Conservation (phyloP, 2,113 vertebrate genomes). For the Gavialis gangeticus region DNA sequence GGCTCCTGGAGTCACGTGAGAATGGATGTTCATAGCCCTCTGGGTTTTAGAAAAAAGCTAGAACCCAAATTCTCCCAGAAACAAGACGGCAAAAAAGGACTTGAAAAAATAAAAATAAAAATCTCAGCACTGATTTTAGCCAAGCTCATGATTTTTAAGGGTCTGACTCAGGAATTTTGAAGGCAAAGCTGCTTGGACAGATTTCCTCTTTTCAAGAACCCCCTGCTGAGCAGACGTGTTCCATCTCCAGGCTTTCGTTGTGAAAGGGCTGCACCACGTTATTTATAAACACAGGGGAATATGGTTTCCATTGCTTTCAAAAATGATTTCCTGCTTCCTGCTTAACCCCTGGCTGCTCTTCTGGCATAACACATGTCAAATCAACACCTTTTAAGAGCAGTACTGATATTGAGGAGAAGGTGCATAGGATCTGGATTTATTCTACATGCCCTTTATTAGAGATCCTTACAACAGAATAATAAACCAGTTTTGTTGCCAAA, state of each 20-base stretch:
- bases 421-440: no score
- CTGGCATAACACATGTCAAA: neutral
- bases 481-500: no score
- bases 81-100: neutral
- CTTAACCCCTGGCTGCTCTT: neutral
- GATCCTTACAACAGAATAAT: neutral
- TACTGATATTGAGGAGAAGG: neutral
- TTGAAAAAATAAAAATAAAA: neutral
- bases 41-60: neutral
- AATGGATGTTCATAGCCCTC: neutral
- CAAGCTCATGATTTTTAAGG: neutral
- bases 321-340: neutral
- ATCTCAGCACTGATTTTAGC: neutral
- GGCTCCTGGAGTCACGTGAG: neutral
- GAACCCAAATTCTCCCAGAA: neutral
- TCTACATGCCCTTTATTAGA: neutral
- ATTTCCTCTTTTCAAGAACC: neutral
- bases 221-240: neutral
- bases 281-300: neutral
- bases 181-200: neutral
- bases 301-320: neutral
- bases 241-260: neutral
- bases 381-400: neutral
- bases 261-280: neutral
- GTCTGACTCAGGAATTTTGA: neutral